These are phyloP conservation scores for Taenaris catops DNA, from an alignment of 2,888 invertebrate genomes.

Conservation along the genomic window DNA sequence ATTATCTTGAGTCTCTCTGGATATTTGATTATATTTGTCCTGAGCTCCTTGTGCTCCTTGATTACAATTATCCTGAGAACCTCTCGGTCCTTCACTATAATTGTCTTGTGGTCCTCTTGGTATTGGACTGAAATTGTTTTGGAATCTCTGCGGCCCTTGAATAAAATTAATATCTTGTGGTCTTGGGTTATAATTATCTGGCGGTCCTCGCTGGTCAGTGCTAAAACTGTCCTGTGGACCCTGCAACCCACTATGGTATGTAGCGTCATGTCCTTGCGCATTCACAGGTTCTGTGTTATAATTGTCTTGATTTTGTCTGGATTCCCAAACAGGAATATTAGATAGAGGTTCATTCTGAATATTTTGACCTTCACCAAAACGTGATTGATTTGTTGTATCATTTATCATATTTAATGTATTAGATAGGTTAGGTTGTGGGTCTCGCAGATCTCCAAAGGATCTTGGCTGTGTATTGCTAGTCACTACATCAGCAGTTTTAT, in stretches of 20 bases:
- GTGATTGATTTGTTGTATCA: background rate
- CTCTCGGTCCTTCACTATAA: conserved; percentile 6
- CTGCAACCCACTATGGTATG: conserved; percentile 4
- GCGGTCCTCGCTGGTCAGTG: conserved; percentile 12
- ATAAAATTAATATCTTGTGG: conserved; percentile 5
- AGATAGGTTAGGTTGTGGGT: conserved; percentile 15
- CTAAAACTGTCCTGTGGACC: conserved; percentile 10
- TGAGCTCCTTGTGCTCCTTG: conserved; percentile 5
- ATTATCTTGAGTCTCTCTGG: conserved; percentile 9
- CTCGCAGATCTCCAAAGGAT: conserved; percentile 57
- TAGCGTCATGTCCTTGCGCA: conserved; percentile 3
- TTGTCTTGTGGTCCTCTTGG: conserved; percentile 2
- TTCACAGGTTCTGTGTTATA: conserved; percentile 8
- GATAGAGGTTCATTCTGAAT: conserved; percentile 5
- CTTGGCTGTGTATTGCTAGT: conserved; percentile 46
- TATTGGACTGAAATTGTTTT: conserved; percentile 10
- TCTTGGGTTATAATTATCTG: conserved; percentile 3
- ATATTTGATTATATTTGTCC: conserved; percentile 9
- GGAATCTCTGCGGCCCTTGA: conserved; percentile 4
- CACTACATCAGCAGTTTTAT: conserved; percentile 37
- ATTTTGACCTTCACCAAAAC: conserved; percentile 9
- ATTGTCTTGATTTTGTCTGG: conserved; percentile 11
- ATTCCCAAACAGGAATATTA: conserved; percentile 16
- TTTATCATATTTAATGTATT: too few species aligned
- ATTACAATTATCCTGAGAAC: conserved; percentile 11